Base-by-base conservation (phyloP, 2,888 invertebrate species). In the Acronicta leporina region DNA sequence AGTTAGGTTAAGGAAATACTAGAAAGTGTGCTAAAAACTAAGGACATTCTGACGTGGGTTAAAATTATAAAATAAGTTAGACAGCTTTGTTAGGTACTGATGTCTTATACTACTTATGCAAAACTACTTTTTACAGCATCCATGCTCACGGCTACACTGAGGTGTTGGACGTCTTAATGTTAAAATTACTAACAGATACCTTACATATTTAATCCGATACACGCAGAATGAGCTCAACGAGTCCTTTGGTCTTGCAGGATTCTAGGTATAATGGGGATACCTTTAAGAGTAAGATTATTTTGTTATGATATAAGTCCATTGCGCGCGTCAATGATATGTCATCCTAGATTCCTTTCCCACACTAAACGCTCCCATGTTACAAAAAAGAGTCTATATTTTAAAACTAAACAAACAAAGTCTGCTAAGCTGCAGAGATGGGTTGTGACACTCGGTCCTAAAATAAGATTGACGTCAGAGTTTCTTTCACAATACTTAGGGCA, bases 11-110 rank as follows among this genome's bases (percentile, higher is more conserved):
- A 25, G n/a, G 73, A 72, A 73, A 60, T 20, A 65, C 41, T 61
- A 73, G 61, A 69, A 73, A 73, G 69, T 51, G 49, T 52, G 68
- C 44, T n/a, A 20, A 67, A 53, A 73, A 55, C 56, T 56, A 67
- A 61, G 54, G 53, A 57, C 61, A 61, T 50, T 44, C 40, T 20
- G 40, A 44, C 41, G 41, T 20, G 11, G 6, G 48, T 51, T 52
- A 50, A 54, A 43, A 68, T 35, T 58, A 15, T 5, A 0, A n/a
- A 55, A 42, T 55, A 35, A 41, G 15, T 42, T 46, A 53, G 13
- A 38, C 8, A 15, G 15, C 38, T 44, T 48, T 51, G 33, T 52
- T 50, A 33, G 15, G 51, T 41, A 48, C 20, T n/a, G n/a, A n/a
- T n/a, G n/a, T n/a, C n/a, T n/a, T n/a, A n/a, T n/a, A n/a, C n/a